These are phyloP conservation scores for Agonopterix heracliana DNA, from an alignment of 2,888 invertebrate species.

Conservation along the genomic window DNA sequence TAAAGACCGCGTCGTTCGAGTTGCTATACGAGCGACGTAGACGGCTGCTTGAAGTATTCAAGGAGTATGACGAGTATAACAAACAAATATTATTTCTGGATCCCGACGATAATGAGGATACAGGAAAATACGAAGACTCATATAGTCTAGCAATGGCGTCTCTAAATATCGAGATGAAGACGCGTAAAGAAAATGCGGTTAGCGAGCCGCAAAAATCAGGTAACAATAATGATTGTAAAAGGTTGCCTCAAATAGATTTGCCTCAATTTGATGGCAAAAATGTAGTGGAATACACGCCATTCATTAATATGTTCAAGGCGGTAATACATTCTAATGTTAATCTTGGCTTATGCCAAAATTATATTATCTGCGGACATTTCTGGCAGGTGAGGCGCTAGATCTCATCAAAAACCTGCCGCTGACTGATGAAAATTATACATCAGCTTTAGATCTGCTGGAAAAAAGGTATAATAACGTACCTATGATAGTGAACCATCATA, in stretches of 20 bases:
- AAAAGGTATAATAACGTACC: neutral
- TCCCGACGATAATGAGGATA: neutral
- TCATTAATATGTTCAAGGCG: neutral
- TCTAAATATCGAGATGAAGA: no score
- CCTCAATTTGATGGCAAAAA: neutral
- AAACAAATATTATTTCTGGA: neutral
- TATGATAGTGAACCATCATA: neutral
- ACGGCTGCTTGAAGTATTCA: neutral
- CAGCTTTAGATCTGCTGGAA: neutral
- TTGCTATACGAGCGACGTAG: neutral
- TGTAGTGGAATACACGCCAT: neutral
- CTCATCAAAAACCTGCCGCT: neutral
- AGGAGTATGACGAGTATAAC: neutral
- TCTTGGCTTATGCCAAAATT: neutral
- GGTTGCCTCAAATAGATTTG: neutral
- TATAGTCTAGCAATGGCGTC: no score
- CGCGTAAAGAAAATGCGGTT: neutral
- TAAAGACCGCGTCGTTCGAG: no score
- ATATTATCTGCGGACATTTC: neutral
- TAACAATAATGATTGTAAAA: neutral
- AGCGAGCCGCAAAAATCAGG: neutral
- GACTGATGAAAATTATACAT: neutral
- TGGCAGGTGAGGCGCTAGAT: neutral
- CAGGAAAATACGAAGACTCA: neutral
- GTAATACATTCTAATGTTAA: neutral